Evolutionary conservation across 1,140 invertebrate species (phyloP).

Genomic region (Drosophila mayri): DNA sequence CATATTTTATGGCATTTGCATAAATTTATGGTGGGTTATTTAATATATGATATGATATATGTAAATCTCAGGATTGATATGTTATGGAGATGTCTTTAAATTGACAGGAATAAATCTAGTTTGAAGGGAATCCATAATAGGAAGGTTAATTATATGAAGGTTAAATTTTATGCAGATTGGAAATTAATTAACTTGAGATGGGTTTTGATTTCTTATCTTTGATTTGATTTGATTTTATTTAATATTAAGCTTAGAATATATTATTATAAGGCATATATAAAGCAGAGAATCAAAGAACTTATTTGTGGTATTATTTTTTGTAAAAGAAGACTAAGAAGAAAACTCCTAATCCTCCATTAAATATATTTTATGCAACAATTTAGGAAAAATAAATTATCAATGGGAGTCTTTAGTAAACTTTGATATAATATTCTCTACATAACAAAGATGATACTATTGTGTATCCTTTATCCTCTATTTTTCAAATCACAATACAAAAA

Average conservation of each 20-base stretch:
- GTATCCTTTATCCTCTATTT: background rate
- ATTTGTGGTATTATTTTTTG: too few species aligned
- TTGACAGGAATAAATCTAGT: conserved; percentile 1
- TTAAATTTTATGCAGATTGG: background rate
- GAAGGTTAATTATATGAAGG: background rate
- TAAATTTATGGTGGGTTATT: conserved; percentile 35
- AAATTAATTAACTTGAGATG: conserved; percentile 7
- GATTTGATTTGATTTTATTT: background rate
- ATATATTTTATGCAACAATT: too few species aligned
- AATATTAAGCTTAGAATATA: too few species aligned
- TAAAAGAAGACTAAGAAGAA: too few species aligned
- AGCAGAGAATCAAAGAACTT: too few species aligned
- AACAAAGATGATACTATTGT: background rate
- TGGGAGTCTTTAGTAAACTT: too few species aligned
- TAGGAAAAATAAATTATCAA: too few species aligned
- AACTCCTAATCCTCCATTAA: too few species aligned
- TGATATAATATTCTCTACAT: too few species aligned
- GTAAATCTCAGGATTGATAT: conserved; percentile 16
- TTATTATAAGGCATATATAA: too few species aligned
- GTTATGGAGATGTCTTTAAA: conserved; percentile 14
- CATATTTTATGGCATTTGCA: conserved; percentile 57
- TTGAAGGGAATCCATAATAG: background rate
- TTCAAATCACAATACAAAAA: background rate
- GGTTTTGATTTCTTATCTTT: background rate
- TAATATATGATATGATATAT: conserved; percentile 47